Evolutionary conservation across 2,797 vertebrate genomes (phyloP).

Genomic region (Anguilla anguilla): DNA sequence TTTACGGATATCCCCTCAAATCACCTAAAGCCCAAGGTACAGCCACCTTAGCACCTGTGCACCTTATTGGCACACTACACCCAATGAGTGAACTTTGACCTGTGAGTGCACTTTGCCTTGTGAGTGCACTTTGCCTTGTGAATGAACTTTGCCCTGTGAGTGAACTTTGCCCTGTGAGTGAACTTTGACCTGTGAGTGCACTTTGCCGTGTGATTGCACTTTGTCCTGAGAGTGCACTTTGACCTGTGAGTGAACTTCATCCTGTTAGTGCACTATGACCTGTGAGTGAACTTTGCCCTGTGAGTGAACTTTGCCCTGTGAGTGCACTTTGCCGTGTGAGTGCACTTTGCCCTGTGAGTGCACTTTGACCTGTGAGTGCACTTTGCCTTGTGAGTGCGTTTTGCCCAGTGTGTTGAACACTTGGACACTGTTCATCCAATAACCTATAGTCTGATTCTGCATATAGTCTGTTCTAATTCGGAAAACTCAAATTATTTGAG

Average conservation of each 20-base stretch:
- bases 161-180: neutral
- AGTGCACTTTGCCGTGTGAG: too few species aligned
- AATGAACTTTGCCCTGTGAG: neutral
- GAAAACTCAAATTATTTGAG: neutral
- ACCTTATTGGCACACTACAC: constrained; percentile 41
- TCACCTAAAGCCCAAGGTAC: constrained; percentile 78
- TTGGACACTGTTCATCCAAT: neutral
- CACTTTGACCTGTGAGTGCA: too few species aligned
- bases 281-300: too few species aligned
- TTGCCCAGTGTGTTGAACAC: neutral
- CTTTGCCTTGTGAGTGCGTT: too few species aligned
- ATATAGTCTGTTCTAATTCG: neutral
- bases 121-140: neutral
- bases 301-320: too few species aligned
- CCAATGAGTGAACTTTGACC: constrained; percentile 33
- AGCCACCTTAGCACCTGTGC: neutral
- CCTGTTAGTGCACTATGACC: neutral
- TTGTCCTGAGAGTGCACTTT: too few species aligned
- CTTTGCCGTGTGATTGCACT: too few species aligned
- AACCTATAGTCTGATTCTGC: neutral
- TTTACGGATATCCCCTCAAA: constrained; percentile 80
- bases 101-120: neutral
- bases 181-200: too few species aligned
- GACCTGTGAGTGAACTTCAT: neutral
- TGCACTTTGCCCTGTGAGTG: too few species aligned